These are phyloP conservation scores for Tipula lateralis DNA, from an alignment of 2,888 invertebrate genomes.

Conservation along the genomic window DNA sequence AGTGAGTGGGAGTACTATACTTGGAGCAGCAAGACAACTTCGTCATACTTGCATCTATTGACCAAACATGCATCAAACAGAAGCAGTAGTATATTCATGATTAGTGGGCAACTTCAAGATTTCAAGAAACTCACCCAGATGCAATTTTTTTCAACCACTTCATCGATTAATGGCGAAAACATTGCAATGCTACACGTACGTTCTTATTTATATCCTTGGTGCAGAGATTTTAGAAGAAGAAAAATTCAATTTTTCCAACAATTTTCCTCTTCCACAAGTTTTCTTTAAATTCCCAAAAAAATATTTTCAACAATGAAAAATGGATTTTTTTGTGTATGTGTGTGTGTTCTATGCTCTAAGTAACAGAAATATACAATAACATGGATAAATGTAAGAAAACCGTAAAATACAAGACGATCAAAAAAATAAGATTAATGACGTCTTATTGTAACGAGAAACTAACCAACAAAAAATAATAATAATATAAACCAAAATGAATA, in stretches of 20 bases:
- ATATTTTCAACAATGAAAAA: background rate
- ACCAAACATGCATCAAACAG: too few species aligned
- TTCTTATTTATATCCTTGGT: background rate
- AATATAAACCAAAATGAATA: background rate
- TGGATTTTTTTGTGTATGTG: background rate
- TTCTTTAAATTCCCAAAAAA: background rate
- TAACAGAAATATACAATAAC: slow-evolving; percentile 6
- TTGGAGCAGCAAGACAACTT: too few species aligned
- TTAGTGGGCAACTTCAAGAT: too few species aligned
- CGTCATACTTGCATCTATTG: too few species aligned
- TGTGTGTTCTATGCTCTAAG: background rate
- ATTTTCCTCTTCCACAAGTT: background rate
- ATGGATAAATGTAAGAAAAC: slow-evolving; percentile 24
- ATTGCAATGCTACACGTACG: background rate
- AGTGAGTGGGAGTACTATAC: too few species aligned
- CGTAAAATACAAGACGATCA: slow-evolving; percentile 19
- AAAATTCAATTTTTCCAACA: background rate
- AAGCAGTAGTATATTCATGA: too few species aligned
- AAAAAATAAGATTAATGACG: slow-evolving; percentile 20
- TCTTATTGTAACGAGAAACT: slow-evolving; percentile 19
- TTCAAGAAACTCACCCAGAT: too few species aligned
- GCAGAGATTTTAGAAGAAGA: background rate
- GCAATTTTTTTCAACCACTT: background rate
- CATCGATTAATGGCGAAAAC: background rate
- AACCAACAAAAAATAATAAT: slow-evolving; percentile 24